These are phyloP conservation scores for Caenorhabditis zanzibari DNA, from an alignment of 2,888 invertebrate species.

Conservation along the genomic window DNA sequence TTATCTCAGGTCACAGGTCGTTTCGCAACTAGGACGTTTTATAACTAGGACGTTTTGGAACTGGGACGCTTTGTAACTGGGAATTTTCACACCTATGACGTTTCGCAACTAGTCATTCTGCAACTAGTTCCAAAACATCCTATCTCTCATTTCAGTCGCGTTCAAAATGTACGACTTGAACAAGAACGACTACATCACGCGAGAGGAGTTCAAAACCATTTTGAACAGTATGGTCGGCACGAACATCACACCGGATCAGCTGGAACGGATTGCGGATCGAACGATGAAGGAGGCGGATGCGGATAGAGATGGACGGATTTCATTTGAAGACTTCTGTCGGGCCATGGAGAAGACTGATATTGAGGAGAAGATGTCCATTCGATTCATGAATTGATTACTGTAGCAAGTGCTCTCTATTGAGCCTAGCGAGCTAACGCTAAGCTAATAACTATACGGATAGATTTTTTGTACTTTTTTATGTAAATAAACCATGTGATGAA, in stretches of 20 bases:
- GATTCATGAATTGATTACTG: slow-evolving; percentile 91
- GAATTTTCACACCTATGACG: no score
- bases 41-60: no score
- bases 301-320: slow-evolving; percentile 96
- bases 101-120: background rate
- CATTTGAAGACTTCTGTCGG: slow-evolving; percentile 93
- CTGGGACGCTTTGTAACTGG: no score
- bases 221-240: slow-evolving; percentile 99
- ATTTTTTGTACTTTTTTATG: no score
- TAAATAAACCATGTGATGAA: no score
- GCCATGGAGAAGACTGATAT: slow-evolving; percentile 95
- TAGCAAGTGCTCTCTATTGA: no score
- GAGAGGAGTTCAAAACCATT: slow-evolving; percentile 96
- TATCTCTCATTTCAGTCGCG: slow-evolving; percentile 88
- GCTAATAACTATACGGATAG: background rate
- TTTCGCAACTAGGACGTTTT: no score
- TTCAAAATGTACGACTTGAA: slow-evolving; percentile 99
- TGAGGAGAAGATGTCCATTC: slow-evolving; percentile 99
- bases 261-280: slow-evolving; percentile 94
- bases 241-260: slow-evolving; percentile 89
- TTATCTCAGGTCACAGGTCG: no score
- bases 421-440: no score
- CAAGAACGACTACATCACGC: slow-evolving; percentile 89
- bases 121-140: background rate
- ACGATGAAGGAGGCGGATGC: slow-evolving; percentile 98